Conservation (phyloP, 2,113 vertebrate genomes). For the Microtus montanus region DNA sequence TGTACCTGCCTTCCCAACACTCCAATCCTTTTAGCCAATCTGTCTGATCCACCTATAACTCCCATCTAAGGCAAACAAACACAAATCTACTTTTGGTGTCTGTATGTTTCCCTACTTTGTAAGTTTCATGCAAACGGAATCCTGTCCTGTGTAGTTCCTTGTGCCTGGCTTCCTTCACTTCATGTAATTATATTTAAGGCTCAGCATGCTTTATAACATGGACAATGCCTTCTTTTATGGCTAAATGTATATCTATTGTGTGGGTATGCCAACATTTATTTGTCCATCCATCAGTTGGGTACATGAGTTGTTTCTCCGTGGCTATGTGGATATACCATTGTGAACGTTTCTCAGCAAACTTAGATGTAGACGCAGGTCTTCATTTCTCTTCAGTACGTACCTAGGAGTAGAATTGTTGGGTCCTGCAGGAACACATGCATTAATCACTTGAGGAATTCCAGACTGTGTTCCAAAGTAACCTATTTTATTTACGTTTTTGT, state of each 20-base stretch:
- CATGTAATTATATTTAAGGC: background rate
- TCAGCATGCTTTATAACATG: background rate
- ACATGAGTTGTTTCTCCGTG: background rate
- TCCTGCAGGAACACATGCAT: background rate
- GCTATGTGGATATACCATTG: background rate
- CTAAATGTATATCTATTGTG: background rate
- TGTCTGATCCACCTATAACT: accelerated
- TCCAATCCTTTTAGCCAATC: background rate
- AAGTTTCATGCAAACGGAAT: background rate
- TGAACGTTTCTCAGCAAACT: background rate
- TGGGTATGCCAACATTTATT: background rate
- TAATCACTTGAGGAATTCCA: no score
- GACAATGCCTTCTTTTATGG: background rate
- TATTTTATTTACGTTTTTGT: no score
- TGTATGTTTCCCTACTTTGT: background rate
- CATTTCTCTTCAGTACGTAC: background rate
- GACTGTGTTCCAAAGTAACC: no score
- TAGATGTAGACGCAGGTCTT: background rate
- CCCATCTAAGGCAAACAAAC: background rate
- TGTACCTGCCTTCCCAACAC: background rate
- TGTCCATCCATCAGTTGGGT: background rate
- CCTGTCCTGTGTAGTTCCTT: background rate
- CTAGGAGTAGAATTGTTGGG: background rate
- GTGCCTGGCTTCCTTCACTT: background rate
- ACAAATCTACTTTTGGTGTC: background rate